Conservation (phyloP, 2,797 vertebrate genomes). For the Syncerus caffer region DNA sequence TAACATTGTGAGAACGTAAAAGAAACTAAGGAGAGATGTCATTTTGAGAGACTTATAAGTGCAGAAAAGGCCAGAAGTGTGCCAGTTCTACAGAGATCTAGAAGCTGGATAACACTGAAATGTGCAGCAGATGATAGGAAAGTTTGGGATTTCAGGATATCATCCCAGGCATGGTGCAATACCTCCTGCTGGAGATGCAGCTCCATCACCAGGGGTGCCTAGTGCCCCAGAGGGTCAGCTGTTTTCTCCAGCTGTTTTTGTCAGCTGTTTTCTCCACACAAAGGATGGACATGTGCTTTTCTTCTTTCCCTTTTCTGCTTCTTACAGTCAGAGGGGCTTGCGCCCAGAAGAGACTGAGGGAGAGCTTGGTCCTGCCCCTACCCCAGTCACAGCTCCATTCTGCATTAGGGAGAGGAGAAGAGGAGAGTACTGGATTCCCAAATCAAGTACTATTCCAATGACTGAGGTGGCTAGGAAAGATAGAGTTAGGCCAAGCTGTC, state of each 20-base stretch:
- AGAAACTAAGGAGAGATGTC: not conserved
- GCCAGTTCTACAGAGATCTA: not conserved
- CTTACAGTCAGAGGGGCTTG: not conserved
- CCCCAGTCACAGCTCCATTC: not conserved
- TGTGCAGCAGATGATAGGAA: not conserved
- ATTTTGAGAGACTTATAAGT: not conserved
- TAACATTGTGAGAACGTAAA: not conserved
- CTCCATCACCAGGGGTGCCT: no score
- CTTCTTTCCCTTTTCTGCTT: not conserved
- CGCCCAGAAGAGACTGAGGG: not conserved
- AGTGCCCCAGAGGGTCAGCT: not conserved
- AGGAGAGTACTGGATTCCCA: not conserved
- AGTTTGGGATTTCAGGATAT: not conserved
- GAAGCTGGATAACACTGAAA: not conserved
- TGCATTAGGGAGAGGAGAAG: not conserved
- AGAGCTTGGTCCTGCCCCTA: not conserved
- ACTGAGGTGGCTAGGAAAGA: not conserved
- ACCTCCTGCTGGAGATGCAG: not conserved
- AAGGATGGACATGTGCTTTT: not conserved
- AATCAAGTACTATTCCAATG: not conserved
- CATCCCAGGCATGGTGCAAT: not conserved
- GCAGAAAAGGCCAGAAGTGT: not conserved
- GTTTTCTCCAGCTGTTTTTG: not conserved
- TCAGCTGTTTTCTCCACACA: not conserved
- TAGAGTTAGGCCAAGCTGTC: not conserved